phyloP scores from a whole-genome alignment of 2,888 invertebrate genomes.

The Scaptomyza parva region DNA sequence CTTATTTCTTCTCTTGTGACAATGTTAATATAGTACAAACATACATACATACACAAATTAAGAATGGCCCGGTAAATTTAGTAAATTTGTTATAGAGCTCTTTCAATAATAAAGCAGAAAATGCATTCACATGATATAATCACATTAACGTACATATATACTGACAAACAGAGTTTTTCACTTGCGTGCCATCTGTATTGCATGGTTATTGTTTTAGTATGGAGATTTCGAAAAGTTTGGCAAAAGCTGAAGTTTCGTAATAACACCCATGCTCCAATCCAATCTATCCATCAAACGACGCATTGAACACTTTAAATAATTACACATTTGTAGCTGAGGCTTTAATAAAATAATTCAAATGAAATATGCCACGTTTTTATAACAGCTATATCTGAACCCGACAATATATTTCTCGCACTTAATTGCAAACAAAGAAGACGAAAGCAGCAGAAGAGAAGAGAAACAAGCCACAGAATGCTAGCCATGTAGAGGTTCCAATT shows the following conservation, averaged over 20 bases:
- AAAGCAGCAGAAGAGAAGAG: conserved; percentile 12
- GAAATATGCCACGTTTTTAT: conserved; percentile 66
- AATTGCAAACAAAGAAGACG: conserved; percentile 34
- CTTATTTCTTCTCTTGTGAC: conserved; percentile 47
- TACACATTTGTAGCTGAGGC: conserved; percentile 56
- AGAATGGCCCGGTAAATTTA: conserved; percentile 16
- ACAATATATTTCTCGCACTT: conserved; percentile 49
- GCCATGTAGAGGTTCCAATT: conserved; percentile 72
- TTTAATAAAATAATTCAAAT: conserved; percentile 78
- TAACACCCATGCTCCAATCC: conserved; percentile 11
- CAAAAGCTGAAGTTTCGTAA: conserved; percentile 3
- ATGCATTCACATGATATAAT: conserved; percentile 17
- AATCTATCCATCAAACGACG: conserved; percentile 32
- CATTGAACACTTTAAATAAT: conserved; percentile 68
- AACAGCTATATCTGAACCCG: conserved; percentile 29
- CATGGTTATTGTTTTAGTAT: conserved; percentile 9
- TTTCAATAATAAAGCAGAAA: conserved; percentile 30
- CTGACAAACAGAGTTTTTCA: conserved; percentile 7
- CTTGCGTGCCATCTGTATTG: conserved; percentile 2
- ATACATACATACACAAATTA: conserved; percentile 5
- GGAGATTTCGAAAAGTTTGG: conserved; percentile 15
- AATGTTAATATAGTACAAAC: conserved; percentile 22
- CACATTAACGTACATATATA: background rate
- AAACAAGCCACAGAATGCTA: conserved; percentile 57
- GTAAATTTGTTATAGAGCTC: conserved; percentile 13